phyloP scores from a whole-genome alignment of 2,797 vertebrate genomes.

The Parambassis ranga region DNA sequence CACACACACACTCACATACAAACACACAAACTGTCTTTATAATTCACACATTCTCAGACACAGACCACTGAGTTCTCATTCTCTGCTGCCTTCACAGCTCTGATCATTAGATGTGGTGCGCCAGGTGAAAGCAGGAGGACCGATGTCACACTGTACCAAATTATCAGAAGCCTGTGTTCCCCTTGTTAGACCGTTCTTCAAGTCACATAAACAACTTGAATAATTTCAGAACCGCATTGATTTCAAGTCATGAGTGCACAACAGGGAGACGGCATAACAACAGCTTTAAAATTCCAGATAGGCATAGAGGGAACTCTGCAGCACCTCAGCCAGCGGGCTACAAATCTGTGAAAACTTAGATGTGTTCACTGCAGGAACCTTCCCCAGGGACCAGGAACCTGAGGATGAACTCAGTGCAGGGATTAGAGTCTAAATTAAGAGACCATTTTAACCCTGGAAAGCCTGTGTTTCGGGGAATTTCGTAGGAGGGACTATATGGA shows the following conservation, averaged over 20 bases:
- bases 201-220: background rate
- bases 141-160: background rate
- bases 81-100: background rate
- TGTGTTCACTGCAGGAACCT: background rate
- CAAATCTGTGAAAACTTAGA: background rate
- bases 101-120: background rate
- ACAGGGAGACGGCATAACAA: background rate
- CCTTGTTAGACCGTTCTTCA: background rate
- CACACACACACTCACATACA: constrained; percentile 1
- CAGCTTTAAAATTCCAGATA: background rate
- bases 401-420: too few species aligned
- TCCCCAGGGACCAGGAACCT: too few species aligned
- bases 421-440: too few species aligned
- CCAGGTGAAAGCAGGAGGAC: background rate
- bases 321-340: background rate
- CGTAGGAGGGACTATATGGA: too few species aligned
- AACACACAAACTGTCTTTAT: too few species aligned
- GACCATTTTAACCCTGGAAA: too few species aligned
- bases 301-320: background rate
- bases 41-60: background rate
- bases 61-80: background rate
- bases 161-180: background rate
- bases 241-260: background rate
- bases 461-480: too few species aligned
- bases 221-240: background rate